Evolutionary conservation across 2,113 vertebrate species (phyloP).

Genomic region (Gallinago media): DNA sequence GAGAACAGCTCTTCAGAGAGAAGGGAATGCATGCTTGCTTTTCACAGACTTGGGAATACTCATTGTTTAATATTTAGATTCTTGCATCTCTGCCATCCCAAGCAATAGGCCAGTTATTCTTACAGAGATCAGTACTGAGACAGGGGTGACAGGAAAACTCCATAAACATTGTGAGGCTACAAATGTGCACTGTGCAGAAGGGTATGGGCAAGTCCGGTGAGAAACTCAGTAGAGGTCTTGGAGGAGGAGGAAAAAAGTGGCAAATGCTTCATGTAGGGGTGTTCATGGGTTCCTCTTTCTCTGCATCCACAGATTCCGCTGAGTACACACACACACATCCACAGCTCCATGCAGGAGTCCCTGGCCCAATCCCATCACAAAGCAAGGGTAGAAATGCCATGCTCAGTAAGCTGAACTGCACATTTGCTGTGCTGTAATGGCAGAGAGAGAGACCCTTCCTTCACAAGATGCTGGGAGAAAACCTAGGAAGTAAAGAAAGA

Average conservation of each 20-base stretch:
- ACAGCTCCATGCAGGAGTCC: not conserved
- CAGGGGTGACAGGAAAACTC: not conserved
- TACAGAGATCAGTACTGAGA: not conserved
- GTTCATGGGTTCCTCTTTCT: not conserved
- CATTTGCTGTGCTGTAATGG: not conserved
- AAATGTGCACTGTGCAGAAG: not conserved
- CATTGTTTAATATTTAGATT: not conserved
- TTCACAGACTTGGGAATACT: not conserved
- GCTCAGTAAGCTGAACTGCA: fast-evolving
- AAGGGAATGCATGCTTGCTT: not conserved
- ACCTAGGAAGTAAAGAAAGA: not conserved
- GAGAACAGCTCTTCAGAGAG: constrained; percentile 33
- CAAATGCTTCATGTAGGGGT: not conserved
- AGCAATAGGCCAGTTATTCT: not conserved
- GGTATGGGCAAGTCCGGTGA: not conserved
- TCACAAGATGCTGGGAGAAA: not conserved
- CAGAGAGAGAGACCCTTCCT: not conserved
- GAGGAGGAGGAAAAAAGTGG: not conserved
- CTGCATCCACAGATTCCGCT: not conserved
- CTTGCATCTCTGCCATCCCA: not conserved
- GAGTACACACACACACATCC: not conserved
- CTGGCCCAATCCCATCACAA: not conserved
- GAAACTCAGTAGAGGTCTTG: not conserved
- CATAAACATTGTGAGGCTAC: not conserved
- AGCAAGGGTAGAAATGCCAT: not conserved